These are phyloP conservation scores for Paramormyrops hopkinsi DNA, from an alignment of 2,797 vertebrate genomes.

Conservation along the genomic window DNA sequence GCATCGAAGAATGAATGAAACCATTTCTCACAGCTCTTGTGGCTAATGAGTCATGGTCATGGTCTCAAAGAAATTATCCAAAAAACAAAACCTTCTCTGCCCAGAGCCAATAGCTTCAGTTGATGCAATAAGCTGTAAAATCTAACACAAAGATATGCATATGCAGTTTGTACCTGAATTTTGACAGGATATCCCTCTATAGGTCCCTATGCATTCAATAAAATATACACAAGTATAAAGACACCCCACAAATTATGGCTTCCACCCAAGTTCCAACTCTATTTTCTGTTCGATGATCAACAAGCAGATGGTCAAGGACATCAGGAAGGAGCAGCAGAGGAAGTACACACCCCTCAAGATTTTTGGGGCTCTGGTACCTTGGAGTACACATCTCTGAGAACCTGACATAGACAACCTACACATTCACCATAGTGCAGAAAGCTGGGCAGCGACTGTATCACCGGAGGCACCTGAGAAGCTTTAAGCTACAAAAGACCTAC, in stretches of 20 bases:
- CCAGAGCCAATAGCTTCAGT: conserved; percentile 52
- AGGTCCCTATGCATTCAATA: background rate
- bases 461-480: background rate
- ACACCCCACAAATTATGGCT: background rate
- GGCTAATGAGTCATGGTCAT: background rate
- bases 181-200: background rate
- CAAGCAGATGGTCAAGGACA: background rate
- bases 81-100: background rate
- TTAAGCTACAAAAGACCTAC: background rate
- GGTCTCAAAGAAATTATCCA: background rate
- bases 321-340: background rate
- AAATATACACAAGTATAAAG: background rate
- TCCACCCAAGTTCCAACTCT: background rate
- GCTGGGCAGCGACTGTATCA: background rate
- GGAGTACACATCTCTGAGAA: background rate
- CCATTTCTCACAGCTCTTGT: background rate
- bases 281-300: background rate
- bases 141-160: background rate
- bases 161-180: background rate
- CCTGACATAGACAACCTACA: background rate
- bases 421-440: background rate
- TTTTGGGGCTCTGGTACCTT: background rate
- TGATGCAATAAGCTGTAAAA: background rate
- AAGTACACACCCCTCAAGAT: background rate
- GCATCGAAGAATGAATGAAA: background rate